Conservation (phyloP, 1,140 invertebrate genomes). For the Pseudomyrmex sp. region DNA sequence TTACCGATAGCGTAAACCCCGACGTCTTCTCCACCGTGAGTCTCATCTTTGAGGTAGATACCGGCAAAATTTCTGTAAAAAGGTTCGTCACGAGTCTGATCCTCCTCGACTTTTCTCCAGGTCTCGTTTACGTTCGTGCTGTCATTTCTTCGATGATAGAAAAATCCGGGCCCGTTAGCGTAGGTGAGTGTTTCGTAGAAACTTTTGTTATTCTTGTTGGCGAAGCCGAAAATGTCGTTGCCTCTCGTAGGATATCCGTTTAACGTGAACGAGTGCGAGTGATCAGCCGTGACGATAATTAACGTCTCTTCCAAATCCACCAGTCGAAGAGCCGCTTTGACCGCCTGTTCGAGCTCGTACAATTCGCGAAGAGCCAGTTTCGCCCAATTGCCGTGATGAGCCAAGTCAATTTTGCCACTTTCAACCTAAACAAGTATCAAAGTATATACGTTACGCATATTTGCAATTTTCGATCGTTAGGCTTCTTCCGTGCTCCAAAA, state of each 20-base stretch:
- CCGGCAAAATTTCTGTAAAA: slow-evolving; percentile 81
- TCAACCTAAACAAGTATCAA: slow-evolving; percentile 83
- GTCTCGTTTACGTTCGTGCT: slow-evolving; percentile 76
- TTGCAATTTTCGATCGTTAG: too few relatives aligned
- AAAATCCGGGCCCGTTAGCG: slow-evolving; percentile 87
- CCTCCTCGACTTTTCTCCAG: slow-evolving; percentile 78
- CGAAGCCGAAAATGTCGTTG: slow-evolving; percentile 87
- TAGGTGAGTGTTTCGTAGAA: slow-evolving; percentile 87
- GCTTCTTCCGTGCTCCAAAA: too few relatives aligned
- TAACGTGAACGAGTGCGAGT: slow-evolving; percentile 90
- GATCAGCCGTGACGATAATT: slow-evolving; percentile 91
- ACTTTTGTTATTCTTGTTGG: slow-evolving; percentile 80
- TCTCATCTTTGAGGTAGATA: slow-evolving; percentile 85
- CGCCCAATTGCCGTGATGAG: slow-evolving; percentile 91
- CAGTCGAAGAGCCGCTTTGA: slow-evolving; percentile 86
- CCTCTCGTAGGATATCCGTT: slow-evolving; percentile 89
- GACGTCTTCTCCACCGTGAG: slow-evolving; percentile 96
- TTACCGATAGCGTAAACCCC: slow-evolving; percentile 92
- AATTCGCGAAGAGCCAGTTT: slow-evolving; percentile 89
- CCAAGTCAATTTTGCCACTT: slow-evolving; percentile 92
- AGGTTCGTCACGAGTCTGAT: slow-evolving; percentile 71
- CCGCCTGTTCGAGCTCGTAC: slow-evolving; percentile 88
- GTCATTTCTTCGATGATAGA: slow-evolving; percentile 79
- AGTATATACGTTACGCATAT: neutral
- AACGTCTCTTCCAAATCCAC: slow-evolving; percentile 88